A percentile compares a stretch with the other conserved stretches of the same genome.
Conservation (phyloP, 2,888 invertebrate species). For the Stenurella melanura region DNA sequence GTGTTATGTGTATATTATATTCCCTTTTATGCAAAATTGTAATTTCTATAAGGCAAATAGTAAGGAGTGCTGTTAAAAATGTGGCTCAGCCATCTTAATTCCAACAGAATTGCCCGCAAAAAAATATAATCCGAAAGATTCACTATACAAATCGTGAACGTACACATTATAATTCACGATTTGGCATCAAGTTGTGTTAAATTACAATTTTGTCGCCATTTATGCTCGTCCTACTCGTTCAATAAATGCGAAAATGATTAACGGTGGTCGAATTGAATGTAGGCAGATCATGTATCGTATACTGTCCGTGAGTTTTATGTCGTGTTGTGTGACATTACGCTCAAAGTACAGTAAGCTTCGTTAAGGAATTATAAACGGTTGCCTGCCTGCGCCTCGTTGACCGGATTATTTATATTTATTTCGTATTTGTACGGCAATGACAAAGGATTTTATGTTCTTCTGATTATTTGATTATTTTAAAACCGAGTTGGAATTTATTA, state of each 20-base stretch:
- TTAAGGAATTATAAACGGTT: slow-evolving; percentile 58
- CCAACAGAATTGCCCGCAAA: neutral
- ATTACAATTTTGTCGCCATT: slow-evolving; percentile 52
- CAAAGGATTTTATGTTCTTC: slow-evolving; percentile 21
- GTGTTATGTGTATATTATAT: no score
- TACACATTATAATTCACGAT: slow-evolving; percentile 33
- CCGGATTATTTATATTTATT: slow-evolving; percentile 50
- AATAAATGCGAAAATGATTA: slow-evolving; percentile 50
- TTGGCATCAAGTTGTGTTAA: slow-evolving; percentile 45
- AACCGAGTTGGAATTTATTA: slow-evolving; percentile 24
- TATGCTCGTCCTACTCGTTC: slow-evolving; percentile 45
- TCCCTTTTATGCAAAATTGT: neutral
- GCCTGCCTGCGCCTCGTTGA: slow-evolving; percentile 52
- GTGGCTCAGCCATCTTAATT: neutral
- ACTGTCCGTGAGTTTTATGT: slow-evolving; percentile 47
- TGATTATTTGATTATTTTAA: slow-evolving; percentile 15
- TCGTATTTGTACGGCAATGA: slow-evolving; percentile 34
- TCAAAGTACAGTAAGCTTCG: slow-evolving; percentile 57
- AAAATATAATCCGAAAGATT: slow-evolving; percentile 10
- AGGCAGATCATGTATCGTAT: slow-evolving; percentile 39
- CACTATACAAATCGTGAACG: neutral
- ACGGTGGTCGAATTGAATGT: slow-evolving; percentile 50
- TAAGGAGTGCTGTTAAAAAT: neutral
- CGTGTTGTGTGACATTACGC: slow-evolving; percentile 49
- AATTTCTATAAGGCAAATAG: neutral